Evolutionary conservation across 2,797 vertebrate genomes (phyloP).

Genomic region (Oreortyx pictus): DNA sequence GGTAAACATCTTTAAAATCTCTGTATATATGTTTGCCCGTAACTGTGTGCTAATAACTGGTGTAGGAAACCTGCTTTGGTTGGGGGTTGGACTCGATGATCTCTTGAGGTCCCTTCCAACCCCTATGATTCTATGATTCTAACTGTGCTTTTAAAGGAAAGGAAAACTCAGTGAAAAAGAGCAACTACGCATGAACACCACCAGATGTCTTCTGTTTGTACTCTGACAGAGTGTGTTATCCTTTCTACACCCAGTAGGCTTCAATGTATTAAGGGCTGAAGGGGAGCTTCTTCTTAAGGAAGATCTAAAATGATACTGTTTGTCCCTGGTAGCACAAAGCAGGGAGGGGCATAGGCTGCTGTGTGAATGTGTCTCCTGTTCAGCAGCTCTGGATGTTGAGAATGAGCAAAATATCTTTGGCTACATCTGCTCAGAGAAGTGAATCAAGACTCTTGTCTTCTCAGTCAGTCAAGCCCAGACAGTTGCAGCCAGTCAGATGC

Average conservation of each 20-base stretch:
- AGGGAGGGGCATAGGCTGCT: background rate
- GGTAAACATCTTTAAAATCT: background rate
- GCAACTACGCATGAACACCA: background rate
- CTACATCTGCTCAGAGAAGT: background rate
- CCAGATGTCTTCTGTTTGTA: background rate
- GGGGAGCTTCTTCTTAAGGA: background rate
- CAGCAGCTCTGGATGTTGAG: background rate
- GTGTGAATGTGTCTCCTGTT: accelerated
- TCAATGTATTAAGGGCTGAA: accelerated
- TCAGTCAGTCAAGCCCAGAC: background rate
- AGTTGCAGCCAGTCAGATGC: background rate
- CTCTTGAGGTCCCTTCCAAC: no score
- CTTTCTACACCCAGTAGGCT: background rate
- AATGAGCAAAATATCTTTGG: background rate
- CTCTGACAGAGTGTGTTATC: background rate
- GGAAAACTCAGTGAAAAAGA: background rate
- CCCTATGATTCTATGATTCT: no score
- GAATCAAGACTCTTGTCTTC: background rate
- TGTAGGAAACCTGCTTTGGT: no score
- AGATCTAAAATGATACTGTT: background rate
- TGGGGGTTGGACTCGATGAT: no score
- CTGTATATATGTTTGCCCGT: accelerated
- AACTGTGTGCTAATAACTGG: background rate
- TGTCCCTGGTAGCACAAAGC: background rate
- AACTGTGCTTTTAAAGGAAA: background rate